These are phyloP conservation scores for Megaceryle alcyon DNA, from an alignment of 2,797 vertebrate genomes.

Conservation along the genomic window DNA sequence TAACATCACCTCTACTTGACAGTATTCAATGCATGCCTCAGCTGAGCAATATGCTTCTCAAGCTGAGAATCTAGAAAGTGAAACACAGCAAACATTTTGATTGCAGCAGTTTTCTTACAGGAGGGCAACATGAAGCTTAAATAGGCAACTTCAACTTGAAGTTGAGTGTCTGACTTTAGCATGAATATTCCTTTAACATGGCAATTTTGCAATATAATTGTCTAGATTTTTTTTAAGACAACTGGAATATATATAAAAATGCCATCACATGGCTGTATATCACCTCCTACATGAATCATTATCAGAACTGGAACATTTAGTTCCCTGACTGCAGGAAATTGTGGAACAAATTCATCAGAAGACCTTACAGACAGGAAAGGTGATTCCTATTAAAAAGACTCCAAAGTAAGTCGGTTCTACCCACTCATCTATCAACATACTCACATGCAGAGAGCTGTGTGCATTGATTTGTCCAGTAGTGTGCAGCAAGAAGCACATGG, in stretches of 20 bases:
- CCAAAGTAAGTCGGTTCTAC: neutral
- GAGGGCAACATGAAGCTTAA: neutral
- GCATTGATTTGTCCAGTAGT: neutral
- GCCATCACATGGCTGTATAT: neutral
- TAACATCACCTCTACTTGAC: neutral
- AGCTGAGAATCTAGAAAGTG: neutral
- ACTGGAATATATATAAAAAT: neutral
- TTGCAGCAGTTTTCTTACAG: neutral
- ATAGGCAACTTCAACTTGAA: neutral
- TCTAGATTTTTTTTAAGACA: neutral
- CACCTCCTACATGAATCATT: neutral
- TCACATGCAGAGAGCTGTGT: neutral
- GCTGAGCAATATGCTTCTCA: fast-evolving
- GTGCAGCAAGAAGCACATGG: neutral
- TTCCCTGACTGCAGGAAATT: neutral
- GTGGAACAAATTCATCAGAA: neutral
- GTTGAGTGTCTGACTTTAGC: neutral
- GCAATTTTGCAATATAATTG: neutral
- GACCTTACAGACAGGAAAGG: neutral
- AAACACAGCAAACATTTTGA: neutral
- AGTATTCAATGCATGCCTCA: neutral
- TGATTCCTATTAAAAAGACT: neutral
- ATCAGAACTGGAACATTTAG: neutral
- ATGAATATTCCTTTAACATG: neutral
- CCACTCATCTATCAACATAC: neutral